Percentiles rank a stretch among this genome's conserved stretches.
These are phyloP conservation scores for Nesogale talazaci DNA, from an alignment of 2,113 vertebrate genomes.

Conservation along the genomic window DNA sequence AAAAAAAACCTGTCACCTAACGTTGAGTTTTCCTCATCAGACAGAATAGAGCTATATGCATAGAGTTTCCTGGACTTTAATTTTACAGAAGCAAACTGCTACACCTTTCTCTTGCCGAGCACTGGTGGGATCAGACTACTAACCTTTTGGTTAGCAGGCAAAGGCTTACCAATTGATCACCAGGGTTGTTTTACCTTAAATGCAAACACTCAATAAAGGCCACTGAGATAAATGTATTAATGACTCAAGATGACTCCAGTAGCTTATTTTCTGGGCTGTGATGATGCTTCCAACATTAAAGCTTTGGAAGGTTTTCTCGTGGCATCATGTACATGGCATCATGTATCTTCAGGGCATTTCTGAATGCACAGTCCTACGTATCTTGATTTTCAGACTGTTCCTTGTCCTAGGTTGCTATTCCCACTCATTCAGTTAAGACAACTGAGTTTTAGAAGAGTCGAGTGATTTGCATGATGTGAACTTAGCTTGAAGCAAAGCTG, in stretches of 20 bases:
- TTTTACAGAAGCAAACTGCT: neutral
- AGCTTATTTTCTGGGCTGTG: neutral
- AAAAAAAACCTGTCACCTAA: neutral
- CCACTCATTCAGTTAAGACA: neutral
- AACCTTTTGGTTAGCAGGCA: too few relatives aligned
- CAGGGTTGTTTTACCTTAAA: neutral
- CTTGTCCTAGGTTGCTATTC: neutral
- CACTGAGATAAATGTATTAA: too few relatives aligned
- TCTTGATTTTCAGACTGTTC: neutral
- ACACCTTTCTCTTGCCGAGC: neutral
- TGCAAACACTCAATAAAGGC: neutral
- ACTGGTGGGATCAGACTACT: too few relatives aligned
- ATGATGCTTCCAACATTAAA: neutral
- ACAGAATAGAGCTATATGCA: neutral
- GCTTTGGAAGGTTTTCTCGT: neutral
- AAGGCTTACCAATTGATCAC: too few relatives aligned
- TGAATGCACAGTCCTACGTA: neutral
- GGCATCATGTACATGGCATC: neutral
- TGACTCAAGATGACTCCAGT: too few relatives aligned
- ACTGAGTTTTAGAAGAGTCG: neutral
- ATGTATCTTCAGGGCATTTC: neutral
- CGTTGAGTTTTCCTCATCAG: neutral
- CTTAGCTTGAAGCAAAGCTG: neutral
- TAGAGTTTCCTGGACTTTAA: neutral
- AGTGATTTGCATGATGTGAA: neutral